Evolutionary conservation across 2,888 invertebrate species (phyloP), one percentile per base, ranked within the genome.

Genomic region (Drosophila buzzatii): DNA sequence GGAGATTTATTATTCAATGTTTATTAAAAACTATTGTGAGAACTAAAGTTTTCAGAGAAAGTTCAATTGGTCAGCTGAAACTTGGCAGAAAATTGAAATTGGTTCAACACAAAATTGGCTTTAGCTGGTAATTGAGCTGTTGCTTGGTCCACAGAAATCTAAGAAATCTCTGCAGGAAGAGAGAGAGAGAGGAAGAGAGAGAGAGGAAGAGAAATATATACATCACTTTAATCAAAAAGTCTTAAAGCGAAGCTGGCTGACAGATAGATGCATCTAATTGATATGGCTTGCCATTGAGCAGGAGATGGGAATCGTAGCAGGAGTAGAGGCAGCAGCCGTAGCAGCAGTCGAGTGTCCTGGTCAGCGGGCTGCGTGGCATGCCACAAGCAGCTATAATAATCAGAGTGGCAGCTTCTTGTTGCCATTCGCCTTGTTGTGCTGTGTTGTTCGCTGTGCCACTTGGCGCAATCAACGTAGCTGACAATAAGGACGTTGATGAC

Each of bases 381-480:
- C 84, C 79, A 73, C 82, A 71, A 84, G 79, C 75, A 66, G 76
- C 59, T 52, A 69, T 72, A 71, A 75, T 75, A 68, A 68, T 70
- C 68, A 61, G 60, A 66, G 63, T 64, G 42, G 33, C 59, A 59
- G 59, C 45, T 49, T 60, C 39, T 72, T 45, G 53, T 62, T 47
- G 60, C 45, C 70, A 49, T 44, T 72, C 33, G 31, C 31, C 41
- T 59, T 71, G 70, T 51, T 14, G 56, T 66, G 65, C 59, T 71
- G 70, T 71, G 70, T 58, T 70, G 56, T 64, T 56, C 41, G 58
- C 59, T 39, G 69, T 59, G 64, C 66, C 61, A 67, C 73, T 78
- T 76, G 76, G 68, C 70, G 79, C 82, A 84, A 84, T 84, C 84
- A 89, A 60, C 65, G 80, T 49, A 51, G 61, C 63, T 67, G 78